Percentiles rank a stretch among this genome's conserved stretches.
Evolutionary conservation across 2,113 vertebrate species (phyloP).

Genomic region (Melanostigma gelatinosum): DNA sequence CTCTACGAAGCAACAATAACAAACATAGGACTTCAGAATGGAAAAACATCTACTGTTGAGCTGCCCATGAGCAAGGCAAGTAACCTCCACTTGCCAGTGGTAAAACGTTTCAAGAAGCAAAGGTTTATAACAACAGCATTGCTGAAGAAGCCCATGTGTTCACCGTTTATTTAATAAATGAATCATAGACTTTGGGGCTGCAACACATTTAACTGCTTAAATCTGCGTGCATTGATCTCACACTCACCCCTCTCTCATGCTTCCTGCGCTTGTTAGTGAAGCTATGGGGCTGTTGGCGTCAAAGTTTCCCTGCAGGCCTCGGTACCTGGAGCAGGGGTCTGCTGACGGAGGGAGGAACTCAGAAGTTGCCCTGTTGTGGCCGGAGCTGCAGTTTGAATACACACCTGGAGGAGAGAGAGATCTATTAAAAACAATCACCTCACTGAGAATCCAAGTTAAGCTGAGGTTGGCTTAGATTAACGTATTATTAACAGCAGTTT

Average conservation of each 20-base stretch:
- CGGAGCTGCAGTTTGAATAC: conserved; percentile 52
- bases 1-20: neutral
- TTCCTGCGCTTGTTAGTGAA: conserved; percentile 48
- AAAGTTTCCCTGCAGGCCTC: conserved; percentile 62
- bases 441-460: neutral
- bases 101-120: conserved; percentile 3
- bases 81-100: neutral
- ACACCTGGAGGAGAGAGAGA: conserved; percentile 56
- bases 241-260: conserved; percentile 69
- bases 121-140: neutral
- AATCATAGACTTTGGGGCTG: neutral
- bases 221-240: neutral
- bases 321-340: conserved; percentile 60
- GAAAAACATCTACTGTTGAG: conserved; percentile 7
- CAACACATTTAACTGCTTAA: neutral
- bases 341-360: conserved; percentile 58
- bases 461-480: neutral
- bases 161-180: neutral
- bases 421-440: neutral
- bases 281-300: conserved; percentile 54
- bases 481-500: no score
- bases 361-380: conserved; percentile 47
- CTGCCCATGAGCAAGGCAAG: conserved; percentile 11
- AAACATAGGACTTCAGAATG: neutral
- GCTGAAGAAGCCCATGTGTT: neutral